Evolutionary conservation across 2,888 invertebrate genomes (phyloP).

Genomic region (Lathronympha strigana): DNA sequence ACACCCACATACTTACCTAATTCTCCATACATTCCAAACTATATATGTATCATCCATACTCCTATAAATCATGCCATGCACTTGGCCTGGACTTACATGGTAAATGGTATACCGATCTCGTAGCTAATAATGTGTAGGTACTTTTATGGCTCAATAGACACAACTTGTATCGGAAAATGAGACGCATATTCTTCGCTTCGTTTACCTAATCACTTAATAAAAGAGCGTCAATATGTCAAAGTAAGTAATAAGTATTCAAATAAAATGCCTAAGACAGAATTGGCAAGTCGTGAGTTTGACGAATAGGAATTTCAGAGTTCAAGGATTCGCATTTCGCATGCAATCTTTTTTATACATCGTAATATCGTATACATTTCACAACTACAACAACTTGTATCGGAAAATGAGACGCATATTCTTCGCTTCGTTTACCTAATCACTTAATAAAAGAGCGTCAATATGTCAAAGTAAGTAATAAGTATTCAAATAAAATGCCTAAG

Average conservation of each 20-base stretch:
- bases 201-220: constrained; percentile 42
- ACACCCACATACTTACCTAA: constrained; percentile 54
- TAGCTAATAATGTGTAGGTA: constrained; percentile 42
- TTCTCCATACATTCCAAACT: constrained; percentile 58
- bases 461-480: neutral
- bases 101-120: constrained; percentile 49
- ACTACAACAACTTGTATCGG: constrained; percentile 9
- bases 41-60: constrained; percentile 51
- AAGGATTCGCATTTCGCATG: too few relatives aligned
- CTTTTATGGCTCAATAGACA: constrained; percentile 48
- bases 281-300: neutral
- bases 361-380: too few relatives aligned
- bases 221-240: neutral
- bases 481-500: neutral
- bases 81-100: constrained; percentile 56
- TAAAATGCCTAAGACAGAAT: neutral
- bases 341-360: too few relatives aligned
- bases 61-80: constrained; percentile 47
- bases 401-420: neutral
- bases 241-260: constrained; percentile 8
- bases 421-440: constrained; percentile 42
- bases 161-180: constrained; percentile 9
- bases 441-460: constrained; percentile 10
- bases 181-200: neutral
- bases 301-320: too few relatives aligned